Base-by-base conservation (phyloP, 2,797 vertebrate genomes). In the Gila robusta region DNA sequence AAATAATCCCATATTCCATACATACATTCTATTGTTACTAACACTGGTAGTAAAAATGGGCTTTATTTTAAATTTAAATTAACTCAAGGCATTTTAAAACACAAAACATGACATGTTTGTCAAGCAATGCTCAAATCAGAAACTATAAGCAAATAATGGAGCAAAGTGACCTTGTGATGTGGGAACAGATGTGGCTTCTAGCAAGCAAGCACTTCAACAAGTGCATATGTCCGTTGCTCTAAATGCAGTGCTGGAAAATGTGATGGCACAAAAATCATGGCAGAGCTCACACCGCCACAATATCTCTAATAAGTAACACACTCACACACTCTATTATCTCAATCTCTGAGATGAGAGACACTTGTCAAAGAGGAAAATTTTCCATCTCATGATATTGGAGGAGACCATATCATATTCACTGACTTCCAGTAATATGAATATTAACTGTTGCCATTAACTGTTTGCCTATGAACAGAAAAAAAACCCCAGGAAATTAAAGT, bases 101-200 rank as follows among this genome's bases (percentile, higher is more conserved):
- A 86, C 59, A 89, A 91, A 92, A 88, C 67, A 67, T 76, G 71
- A 89, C 88, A 88, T 74, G 69, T 47, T 89, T 91, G 90, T 91
- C 39, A 89, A 89, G 91, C 94, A 93, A 94, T 88, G 94, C 92
- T 93, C 91, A 92, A 94, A 94, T 93, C 91, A 80, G 86, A 93
- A 93, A 94, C 82, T 76, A 92, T 91, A 94, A 94, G 93, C 92
- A 93, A 95, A 95, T 94, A 85, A 89, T 84, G 69, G 79, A 86
- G 67, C 67, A 84, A 85, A 91, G 92, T 96, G 93, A 95, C 95
- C 94, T 95, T 89, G 85, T 94, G 91, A 91, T 88, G 82, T 2
- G 35, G 26, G 79, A 79, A 78, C 49, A 82, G 89, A 87, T 88
- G 83, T 85, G 88, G 88, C 93, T 89, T 44, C 32, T 28, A 86